Conservation (phyloP, 2,797 vertebrate species). For the Nyctibius grandis region DNA sequence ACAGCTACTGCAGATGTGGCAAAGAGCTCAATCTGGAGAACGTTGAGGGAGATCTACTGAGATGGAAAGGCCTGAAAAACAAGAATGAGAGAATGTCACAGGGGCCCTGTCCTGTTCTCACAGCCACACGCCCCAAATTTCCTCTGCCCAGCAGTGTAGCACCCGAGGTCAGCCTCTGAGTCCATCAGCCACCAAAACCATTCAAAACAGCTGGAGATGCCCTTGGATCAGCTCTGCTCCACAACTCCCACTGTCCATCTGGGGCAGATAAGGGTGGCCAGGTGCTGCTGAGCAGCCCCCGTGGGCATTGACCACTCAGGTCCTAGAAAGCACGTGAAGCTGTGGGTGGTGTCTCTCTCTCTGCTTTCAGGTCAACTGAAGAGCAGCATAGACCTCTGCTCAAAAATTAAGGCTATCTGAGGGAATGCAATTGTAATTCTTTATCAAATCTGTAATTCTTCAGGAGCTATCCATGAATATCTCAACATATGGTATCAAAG, state of each 20-base stretch:
- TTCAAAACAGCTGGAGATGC: background rate
- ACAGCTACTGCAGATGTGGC: background rate
- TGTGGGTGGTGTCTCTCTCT: background rate
- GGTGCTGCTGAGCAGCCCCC: background rate
- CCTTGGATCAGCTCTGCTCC: background rate
- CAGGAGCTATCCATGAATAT: background rate
- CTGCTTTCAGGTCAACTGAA: background rate
- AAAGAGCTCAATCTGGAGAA: background rate
- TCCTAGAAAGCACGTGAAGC: background rate
- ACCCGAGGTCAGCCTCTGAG: background rate
- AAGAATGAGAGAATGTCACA: background rate
- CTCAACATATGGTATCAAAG: background rate
- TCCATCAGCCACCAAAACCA: background rate
- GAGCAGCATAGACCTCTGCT: background rate
- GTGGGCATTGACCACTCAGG: background rate
- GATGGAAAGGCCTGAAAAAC: background rate
- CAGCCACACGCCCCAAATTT: background rate
- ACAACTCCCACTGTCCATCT: accelerated
- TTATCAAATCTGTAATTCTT: background rate
- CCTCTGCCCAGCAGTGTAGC: background rate
- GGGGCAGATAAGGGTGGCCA: background rate
- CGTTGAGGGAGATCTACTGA: background rate
- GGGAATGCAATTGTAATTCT: background rate
- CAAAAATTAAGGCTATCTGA: background rate
- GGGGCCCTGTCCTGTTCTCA: background rate